Evolutionary conservation across 1,140 invertebrate species (phyloP), one percentile per base, ranked within the genome.

Genomic region (Drosophila burlai): DNA sequence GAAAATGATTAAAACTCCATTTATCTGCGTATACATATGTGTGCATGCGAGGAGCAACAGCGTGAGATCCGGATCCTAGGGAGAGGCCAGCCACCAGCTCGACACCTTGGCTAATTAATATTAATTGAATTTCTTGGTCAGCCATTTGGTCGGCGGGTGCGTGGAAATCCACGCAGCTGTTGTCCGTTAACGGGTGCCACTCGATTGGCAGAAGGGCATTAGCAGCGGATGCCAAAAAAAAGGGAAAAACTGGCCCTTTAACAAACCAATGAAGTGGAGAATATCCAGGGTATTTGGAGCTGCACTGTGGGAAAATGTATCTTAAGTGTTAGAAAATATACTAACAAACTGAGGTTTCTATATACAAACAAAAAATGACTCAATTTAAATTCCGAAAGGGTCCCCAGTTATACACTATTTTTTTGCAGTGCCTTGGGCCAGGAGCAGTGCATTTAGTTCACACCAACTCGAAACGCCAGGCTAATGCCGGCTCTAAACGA

Each of bases 1-100:
- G 85, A 86, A 89, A 92, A 92, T 92, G 90, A 92, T 92, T 92
- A 92, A 92, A 92, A 92, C 81, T 77, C 90, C 90, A 92, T 92
- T 91, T 90, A 71, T 46, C 40, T 57, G 46, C 6, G 69, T 63
- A 36, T 58, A 60, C 52, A 60, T 61, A 57, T 64, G 45, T 49
- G 43, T 49, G 38, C 36, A 36, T 43, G 29, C 24, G 60, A 59
- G 64, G 64, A 81, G 78, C 82, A 82, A 86, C 83, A 87, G 83
- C 69, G 66, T 76, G 52, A 62, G 76, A 52, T 64, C 29, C 40
- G 21, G 16, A 62, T 73, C 63, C 81, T 82, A 75, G 65, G 67
- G 80, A 73, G 78, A 65, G 29, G 50, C 50, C 8, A 64, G 67
- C 78, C 76, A 73, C 77, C 82, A 81, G 83, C 83, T 77, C 77